Evolutionary conservation across 2,888 invertebrate genomes (phyloP), one percentile per base, ranked within the genome.

Genomic region (Diloba caeruleocephala): DNA sequence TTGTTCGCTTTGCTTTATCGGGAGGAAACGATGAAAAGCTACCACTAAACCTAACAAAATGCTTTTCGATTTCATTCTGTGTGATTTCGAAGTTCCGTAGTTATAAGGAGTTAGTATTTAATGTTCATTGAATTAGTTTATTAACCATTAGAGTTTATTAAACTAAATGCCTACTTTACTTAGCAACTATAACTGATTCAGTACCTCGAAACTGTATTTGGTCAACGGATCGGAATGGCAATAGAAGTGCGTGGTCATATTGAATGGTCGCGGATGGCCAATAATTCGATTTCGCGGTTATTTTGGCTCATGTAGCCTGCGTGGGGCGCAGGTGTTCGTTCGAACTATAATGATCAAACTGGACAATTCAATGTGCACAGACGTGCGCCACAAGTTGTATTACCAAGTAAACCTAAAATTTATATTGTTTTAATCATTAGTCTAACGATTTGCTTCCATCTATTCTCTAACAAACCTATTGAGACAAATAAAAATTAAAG

Each of bases 251-350:
- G 84, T 85, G 79, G 79, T 80, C 74, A 78, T 80, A 85, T 81
- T 85, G 86, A 85, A 87, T 85, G 78, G 81, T 67, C 74, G 79
- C 76, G 83, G 77, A 80, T 82, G 78, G 79, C 79, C 84, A 88
- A 87, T 91, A 89, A 91, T 88, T 90, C 89, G 88, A 90, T 91
- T 90, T 88, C 80, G 87, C 82, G 92, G 91, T 88, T 87, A 89
- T 90, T 91, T 88, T 84, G 88, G 84, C 84, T 81, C 82, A 82
- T 84, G 81, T 83, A 79, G 82, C 74, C 78, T 76, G 77, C 75
- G 67, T 60, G 73, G 78, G 84, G 64, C 84, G 79, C 92, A 92
- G 92, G 89, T 91, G 70, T 87, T 76, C 51, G 67, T 62, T 72
- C 62, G 73, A 74, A 78, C 83, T 81, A 79, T 82, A 84, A 85